Percentiles rank a stretch among this genome's conserved stretches.
Evolutionary conservation across 2,888 invertebrate species (phyloP).

Genomic region (Subacronicta megacephala): DNA sequence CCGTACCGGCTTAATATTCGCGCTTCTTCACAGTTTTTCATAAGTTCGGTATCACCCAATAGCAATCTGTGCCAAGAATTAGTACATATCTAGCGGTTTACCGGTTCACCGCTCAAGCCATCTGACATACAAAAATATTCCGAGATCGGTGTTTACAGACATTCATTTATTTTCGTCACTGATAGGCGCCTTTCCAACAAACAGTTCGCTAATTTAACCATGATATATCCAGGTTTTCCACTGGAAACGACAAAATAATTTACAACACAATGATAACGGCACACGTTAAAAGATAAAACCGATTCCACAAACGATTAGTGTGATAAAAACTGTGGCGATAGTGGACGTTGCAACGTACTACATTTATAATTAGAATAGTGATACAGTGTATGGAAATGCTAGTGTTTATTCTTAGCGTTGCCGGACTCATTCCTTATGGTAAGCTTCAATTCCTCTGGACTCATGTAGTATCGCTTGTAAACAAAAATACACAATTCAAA

Average conservation of each 20-base stretch:
- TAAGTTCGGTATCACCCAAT: background rate
- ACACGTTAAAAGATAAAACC: slow-evolving; percentile 73
- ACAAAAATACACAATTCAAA: slow-evolving; percentile 12
- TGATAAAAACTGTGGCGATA: slow-evolving; percentile 69
- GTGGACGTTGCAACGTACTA: slow-evolving; percentile 61
- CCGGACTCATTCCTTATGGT: slow-evolving; percentile 73
- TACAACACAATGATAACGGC: slow-evolving; percentile 77
- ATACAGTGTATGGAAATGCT: slow-evolving; percentile 66
- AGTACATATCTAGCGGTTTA: slow-evolving; percentile 18
- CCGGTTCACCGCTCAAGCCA: slow-evolving; percentile 17
- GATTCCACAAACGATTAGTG: slow-evolving; percentile 75
- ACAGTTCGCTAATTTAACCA: slow-evolving; percentile 42
- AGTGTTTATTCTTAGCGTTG: slow-evolving; percentile 66
- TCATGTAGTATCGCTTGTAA: background rate
- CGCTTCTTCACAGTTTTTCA: background rate
- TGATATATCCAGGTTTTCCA: slow-evolving; percentile 66
- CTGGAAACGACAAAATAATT: slow-evolving; percentile 75
- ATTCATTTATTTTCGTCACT: slow-evolving; percentile 68
- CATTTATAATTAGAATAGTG: slow-evolving; percentile 57
- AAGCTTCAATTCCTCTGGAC: slow-evolving; percentile 52
- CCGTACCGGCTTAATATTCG: background rate
- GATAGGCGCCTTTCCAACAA: slow-evolving; percentile 35
- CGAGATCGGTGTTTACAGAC: slow-evolving; percentile 40
- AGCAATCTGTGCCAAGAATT: slow-evolving; percentile 58
- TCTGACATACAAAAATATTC: slow-evolving; percentile 45